Evolutionary conservation across 1,140 invertebrate species (phyloP).

Genomic region (Diachasmimorpha longicaudata): DNA sequence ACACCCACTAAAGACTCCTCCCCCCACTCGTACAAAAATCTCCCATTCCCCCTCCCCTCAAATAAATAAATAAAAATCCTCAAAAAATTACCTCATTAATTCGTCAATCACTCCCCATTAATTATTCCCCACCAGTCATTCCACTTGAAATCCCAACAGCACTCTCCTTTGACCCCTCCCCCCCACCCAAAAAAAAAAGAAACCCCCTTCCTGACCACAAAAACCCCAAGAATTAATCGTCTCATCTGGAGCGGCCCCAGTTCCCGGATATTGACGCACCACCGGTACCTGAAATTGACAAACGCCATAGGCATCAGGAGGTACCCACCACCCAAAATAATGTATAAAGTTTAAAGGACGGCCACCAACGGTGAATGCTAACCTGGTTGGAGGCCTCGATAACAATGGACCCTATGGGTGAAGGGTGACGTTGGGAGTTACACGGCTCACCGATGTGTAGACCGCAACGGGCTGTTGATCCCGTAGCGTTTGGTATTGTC

Average conservation of each 20-base stretch:
- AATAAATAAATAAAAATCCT: no score
- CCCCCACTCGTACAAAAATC: no score
- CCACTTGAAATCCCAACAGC: no score
- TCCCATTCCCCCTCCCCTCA: no score
- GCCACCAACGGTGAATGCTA: neutral
- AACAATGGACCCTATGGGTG: neutral
- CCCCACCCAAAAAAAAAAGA: no score
- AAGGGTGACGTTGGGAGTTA: neutral
- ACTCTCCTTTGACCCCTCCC: no score
- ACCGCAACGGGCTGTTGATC: constrained; percentile 9
- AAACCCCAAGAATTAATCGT: neutral
- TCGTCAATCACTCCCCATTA: no score
- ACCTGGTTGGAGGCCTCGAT: neutral
- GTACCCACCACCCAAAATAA: neutral
- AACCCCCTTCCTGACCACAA: no score
- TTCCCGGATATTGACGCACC: neutral
- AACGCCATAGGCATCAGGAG: neutral
- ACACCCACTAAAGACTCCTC: no score
- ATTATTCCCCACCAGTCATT: no score
- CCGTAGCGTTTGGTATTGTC: constrained; percentile 1
- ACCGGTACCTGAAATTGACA: neutral
- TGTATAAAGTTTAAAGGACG: neutral
- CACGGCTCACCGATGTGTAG: neutral
- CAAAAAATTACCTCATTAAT: no score
- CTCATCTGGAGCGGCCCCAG: neutral